Evolutionary conservation across 53 echinoderm and acorn worm genomes (phyloP).

Genomic region (Astropecten irregularis): DNA sequence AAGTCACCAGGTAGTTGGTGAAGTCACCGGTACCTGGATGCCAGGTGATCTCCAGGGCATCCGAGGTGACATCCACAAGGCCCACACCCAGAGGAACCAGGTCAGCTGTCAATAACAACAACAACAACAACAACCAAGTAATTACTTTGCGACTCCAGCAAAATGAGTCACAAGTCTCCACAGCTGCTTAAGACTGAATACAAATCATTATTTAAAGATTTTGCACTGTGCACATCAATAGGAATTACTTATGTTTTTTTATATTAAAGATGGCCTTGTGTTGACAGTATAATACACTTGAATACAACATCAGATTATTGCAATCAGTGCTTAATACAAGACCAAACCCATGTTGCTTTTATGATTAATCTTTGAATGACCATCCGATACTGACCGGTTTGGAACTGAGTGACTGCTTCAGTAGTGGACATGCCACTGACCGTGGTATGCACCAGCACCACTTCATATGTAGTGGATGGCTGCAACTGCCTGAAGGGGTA

Average conservation of each 20-base stretch:
- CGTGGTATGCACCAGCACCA: slow-evolving; percentile 3
- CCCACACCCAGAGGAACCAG: slow-evolving; percentile 35
- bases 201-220: too few relatives aligned
- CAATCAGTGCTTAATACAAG: too few relatives aligned
- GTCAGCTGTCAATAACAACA: slow-evolving; percentile 32
- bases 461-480: slow-evolving; percentile 7
- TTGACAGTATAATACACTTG: too few relatives aligned
- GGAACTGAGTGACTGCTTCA: slow-evolving; percentile 7
- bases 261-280: too few relatives aligned
- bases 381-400: slow-evolving; percentile 6
- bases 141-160: too few relatives aligned
- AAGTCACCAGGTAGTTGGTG: slow-evolving; percentile 58
- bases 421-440: neutral
- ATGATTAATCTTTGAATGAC: too few relatives aligned
- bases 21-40: slow-evolving; percentile 53
- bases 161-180: too few relatives aligned
- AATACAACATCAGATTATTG: too few relatives aligned
- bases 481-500: neutral
- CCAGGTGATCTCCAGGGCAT: slow-evolving; percentile 61
- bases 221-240: too few relatives aligned
- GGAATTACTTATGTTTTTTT: too few relatives aligned
- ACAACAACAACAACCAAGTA: neutral
- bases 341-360: too few relatives aligned
- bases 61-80: neutral
- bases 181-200: too few relatives aligned